These are phyloP conservation scores for Forbesichthys agassizii DNA, from an alignment of 2,113 vertebrate species.

Conservation along the genomic window DNA sequence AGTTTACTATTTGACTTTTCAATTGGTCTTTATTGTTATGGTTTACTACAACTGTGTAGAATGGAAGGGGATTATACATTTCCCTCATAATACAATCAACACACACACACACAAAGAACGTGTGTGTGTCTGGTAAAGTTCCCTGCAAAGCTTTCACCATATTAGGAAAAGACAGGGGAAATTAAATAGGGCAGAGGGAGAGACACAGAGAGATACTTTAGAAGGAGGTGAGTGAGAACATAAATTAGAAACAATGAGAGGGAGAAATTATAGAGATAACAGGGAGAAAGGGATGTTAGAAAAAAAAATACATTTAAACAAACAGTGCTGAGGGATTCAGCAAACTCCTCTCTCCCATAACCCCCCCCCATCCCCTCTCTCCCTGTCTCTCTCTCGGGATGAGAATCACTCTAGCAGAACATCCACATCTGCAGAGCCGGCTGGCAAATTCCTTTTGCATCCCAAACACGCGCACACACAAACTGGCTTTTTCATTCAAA, in stretches of 20 bases:
- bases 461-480: constrained; percentile 16
- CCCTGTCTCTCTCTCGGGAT: constrained; percentile 21
- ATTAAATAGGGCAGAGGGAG: constrained; percentile 11
- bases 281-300: background rate
- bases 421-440: constrained; percentile 53
- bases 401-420: constrained; percentile 55
- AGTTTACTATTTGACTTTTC: no score
- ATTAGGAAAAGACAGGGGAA: constrained; percentile 27
- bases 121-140: background rate
- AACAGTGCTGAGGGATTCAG: constrained; percentile 37
- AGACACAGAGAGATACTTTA: background rate
- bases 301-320: constrained; percentile 33
- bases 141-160: background rate
- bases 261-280: background rate
- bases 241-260: background rate
- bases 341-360: constrained; percentile 5
- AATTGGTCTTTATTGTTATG: no score
- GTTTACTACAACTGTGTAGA: no score
- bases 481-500: background rate
- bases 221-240: background rate
- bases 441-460: constrained; percentile 40
- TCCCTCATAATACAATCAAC: no score
- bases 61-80: no score
- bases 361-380: constrained; percentile 15
- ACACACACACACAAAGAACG: no score